Evolutionary conservation across 2,888 invertebrate species (phyloP).

Genomic region (Tinea pellionella): DNA sequence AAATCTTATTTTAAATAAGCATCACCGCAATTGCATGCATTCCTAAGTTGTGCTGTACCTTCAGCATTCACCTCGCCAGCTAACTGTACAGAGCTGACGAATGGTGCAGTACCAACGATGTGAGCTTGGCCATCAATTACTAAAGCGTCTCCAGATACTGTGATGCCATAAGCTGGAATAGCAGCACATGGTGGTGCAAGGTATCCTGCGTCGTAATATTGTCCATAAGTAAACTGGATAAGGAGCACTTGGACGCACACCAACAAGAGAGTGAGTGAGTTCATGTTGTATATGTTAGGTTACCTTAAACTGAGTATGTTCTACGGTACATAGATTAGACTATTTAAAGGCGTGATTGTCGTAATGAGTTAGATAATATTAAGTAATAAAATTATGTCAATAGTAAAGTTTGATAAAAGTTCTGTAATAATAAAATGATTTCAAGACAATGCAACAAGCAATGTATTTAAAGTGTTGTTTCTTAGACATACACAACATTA

Average conservation of each 20-base stretch:
- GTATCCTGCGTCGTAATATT: neutral
- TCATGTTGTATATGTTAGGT: slow-evolving; percentile 11
- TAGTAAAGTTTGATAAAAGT: neutral
- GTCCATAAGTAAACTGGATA: neutral
- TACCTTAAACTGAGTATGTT: neutral
- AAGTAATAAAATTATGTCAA: neutral
- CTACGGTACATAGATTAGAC: neutral
- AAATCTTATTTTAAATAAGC: neutral
- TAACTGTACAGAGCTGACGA: slow-evolving; percentile 30
- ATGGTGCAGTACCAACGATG: slow-evolving; percentile 30
- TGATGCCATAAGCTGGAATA: slow-evolving; percentile 20
- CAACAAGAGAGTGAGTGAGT: slow-evolving; percentile 8
- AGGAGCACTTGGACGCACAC: slow-evolving; percentile 7
- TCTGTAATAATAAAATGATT: neutral
- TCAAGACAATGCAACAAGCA: neutral
- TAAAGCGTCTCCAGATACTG: slow-evolving; percentile 25
- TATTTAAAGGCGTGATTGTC: neutral
- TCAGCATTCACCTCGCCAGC: slow-evolving; percentile 26
- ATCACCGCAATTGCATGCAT: slow-evolving; percentile 16
- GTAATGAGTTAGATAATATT: neutral
- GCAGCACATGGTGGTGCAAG: neutral
- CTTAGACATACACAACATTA: neutral
- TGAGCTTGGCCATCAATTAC: slow-evolving; percentile 24
- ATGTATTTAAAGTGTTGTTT: neutral
- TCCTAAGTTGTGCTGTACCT: slow-evolving; percentile 20